Base-by-base conservation (phyloP, 2,888 invertebrate genomes). In the Empis stercorea region DNA sequence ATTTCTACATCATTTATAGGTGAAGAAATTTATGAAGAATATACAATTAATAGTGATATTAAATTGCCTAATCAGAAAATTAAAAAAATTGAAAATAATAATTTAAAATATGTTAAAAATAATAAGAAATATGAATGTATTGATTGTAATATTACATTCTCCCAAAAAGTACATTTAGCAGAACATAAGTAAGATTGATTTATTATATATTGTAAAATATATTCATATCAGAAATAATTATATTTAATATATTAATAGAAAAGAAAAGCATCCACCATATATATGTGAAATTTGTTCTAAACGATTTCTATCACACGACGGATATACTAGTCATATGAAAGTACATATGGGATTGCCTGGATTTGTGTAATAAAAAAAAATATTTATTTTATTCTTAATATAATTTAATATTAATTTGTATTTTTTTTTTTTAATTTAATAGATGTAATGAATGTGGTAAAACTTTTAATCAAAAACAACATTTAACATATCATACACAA, bases 381-480 rank as follows among this genome's bases (percentile, higher is more conserved):
- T n/a, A n/a, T n/a, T n/a, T n/a, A n/a, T n/a, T n/a, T n/a, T n/a
- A n/a, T n/a, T n/a, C n/a, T n/a, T n/a, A n/a, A n/a, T n/a, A n/a
- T n/a, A n/a, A n/a, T n/a, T n/a, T n/a, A n/a, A n/a, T n/a, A n/a
- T n/a, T n/a, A 10, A 27, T 39, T 15, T 50, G 37, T 45, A 51
- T 43, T 42, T 48, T 15, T 2, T 49, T 46, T 23, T 54, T 40
- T n/a, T n/a, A n/a, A n/a, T n/a, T n/a, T n/a, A n/a, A n/a, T 14
- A 51, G 56, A 44, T 61, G 61, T 16, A 48, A 57, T 6, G 34
- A 58, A 0, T 61, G 61, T 41, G 44, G 43, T 5, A 59, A 59
- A 43, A 55, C 57, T 1, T 61, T 61, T 43, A 59, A 57, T 13
- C 61, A 60, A 42, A 60, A 61, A 45, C 55, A 54, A 1, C 58